phyloP scores from a whole-genome alignment of 2,797 vertebrate genomes.

The Acridotheres tristis region DNA sequence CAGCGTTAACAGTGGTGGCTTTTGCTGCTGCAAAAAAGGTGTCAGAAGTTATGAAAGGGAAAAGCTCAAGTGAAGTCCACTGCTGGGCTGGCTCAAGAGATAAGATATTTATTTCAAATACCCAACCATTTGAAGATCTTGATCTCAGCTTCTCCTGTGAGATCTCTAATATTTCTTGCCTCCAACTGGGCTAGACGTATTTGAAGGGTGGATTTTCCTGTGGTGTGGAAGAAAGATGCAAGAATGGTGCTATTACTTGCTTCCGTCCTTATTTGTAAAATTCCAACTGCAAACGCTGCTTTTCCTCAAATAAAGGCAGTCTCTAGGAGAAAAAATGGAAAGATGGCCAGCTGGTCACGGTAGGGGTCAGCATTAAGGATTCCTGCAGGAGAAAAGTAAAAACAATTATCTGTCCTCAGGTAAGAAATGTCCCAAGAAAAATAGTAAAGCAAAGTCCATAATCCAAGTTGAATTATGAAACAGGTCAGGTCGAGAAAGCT shows the following conservation, averaged over 20 bases:
- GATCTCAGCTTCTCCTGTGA: neutral
- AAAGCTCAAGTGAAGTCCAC: neutral
- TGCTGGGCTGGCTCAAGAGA: neutral
- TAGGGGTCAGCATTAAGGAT: neutral
- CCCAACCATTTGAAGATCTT: neutral
- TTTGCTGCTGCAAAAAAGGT: neutral
- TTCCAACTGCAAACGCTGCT: neutral
- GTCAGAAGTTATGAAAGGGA: neutral
- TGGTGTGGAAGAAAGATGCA: neutral
- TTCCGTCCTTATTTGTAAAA: neutral
- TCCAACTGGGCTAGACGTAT: neutral
- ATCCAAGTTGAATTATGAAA: neutral
- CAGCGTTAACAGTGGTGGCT: neutral
- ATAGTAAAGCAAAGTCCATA: neutral
- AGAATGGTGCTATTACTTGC: neutral
- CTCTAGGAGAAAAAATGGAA: neutral
- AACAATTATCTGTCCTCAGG: neutral
- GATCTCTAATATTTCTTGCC: neutral
- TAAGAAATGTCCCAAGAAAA: neutral
- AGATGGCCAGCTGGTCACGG: slow-evolving; percentile 13
- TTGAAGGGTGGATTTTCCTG: neutral
- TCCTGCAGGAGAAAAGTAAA: neutral
- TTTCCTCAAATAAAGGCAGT: neutral
- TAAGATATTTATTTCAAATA: neutral
- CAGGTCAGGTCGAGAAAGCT: neutral